phyloP scores from a whole-genome alignment of 2,888 invertebrate species.

The Leptopilina myrica region DNA sequence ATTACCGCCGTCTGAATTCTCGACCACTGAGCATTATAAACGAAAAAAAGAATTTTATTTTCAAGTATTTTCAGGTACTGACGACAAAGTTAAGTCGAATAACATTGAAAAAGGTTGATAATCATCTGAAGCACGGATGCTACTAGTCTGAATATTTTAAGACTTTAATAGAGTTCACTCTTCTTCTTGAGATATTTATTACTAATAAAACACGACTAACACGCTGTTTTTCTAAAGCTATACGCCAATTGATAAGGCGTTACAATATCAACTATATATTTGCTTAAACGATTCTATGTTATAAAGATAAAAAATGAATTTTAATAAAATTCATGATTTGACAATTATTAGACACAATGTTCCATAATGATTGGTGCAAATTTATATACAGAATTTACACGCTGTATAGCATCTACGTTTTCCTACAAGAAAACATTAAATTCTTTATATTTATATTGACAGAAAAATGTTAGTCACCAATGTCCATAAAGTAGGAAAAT shows the following conservation, averaged over 20 bases:
- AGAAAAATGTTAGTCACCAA: no score
- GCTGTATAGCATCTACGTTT: no score
- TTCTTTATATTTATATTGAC: no score
- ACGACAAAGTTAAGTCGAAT: neutral
- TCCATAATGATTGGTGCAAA: neutral
- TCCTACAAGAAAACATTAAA: no score
- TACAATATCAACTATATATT: slow-evolving; percentile 31
- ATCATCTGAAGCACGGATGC: slow-evolving; percentile 13
- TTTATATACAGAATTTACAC: no score
- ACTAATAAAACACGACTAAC: slow-evolving; percentile 31
- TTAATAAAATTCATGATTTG: neutral
- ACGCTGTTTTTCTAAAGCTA: slow-evolving; percentile 22
- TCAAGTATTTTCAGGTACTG: neutral
- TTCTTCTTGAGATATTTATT: slow-evolving; percentile 36
- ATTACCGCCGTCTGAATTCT: slow-evolving; percentile 15
- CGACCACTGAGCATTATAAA: slow-evolving; percentile 22
- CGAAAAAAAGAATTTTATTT: neutral
- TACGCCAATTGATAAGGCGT: slow-evolving; percentile 28
- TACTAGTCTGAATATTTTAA: slow-evolving; percentile 28
- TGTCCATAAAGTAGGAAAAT: no score
- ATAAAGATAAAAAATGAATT: neutral
- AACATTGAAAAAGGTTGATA: slow-evolving; percentile 10
- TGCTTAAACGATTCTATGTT: slow-evolving; percentile 17
- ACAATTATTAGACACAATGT: neutral
- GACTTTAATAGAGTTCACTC: slow-evolving; percentile 25